Conservation (phyloP, 2,113 vertebrate genomes). For the Myocastor coypus region DNA sequence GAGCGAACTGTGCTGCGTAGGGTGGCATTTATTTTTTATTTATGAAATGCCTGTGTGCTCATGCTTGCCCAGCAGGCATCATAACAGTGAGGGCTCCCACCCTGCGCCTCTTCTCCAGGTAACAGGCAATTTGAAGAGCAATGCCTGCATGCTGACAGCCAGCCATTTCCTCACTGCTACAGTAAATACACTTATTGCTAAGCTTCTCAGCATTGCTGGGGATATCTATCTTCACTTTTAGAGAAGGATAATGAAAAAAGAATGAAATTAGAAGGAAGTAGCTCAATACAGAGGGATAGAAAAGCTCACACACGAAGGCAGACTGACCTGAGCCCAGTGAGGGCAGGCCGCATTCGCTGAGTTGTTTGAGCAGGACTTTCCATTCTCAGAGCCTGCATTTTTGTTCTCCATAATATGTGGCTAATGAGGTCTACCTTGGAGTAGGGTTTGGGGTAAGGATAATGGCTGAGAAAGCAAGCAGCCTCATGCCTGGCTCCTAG, state of each 20-base stretch:
- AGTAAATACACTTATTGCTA: background rate
- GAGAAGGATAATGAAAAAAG: background rate
- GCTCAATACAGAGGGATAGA: background rate
- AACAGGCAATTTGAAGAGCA: background rate
- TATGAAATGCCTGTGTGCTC: background rate
- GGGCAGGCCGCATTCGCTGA: background rate
- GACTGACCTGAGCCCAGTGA: background rate
- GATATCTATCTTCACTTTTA: background rate
- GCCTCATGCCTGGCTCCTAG: background rate
- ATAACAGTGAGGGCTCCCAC: background rate
- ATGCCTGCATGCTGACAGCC: background rate
- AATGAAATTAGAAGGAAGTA: background rate
- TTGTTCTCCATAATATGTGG: background rate
- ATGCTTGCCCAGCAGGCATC: background rate
- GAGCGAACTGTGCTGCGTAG: rapidly evolving
- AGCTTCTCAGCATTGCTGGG: background rate
- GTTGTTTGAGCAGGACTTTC: background rate
- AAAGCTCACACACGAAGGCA: background rate
- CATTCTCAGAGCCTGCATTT: background rate
- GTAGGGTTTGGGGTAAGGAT: background rate
- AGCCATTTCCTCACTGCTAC: background rate
- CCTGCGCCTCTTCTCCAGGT: background rate
- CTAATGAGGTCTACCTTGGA: background rate
- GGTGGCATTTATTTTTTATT: conserved; percentile 26
- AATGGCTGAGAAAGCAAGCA: background rate